Percentiles rank a stretch among this genome's conserved stretches.
Evolutionary conservation across 2,888 invertebrate genomes (phyloP).

Genomic region (Aleiodes leptofemur): DNA sequence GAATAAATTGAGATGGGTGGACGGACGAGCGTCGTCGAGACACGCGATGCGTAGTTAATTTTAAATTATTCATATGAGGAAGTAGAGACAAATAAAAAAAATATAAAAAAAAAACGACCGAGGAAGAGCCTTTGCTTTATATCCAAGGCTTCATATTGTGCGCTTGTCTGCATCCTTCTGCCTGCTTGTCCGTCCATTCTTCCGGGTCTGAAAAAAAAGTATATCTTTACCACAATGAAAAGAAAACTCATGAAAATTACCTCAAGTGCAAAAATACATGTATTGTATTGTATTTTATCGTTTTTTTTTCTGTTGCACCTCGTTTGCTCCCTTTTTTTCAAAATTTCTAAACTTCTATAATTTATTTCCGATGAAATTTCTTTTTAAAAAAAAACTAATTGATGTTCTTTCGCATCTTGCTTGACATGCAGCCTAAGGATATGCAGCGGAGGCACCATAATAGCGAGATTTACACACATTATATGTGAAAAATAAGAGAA

Average conservation of each 20-base stretch:
- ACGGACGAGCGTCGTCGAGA: conserved; percentile 62
- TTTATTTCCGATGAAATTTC: conserved; percentile 33
- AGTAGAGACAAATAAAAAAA: conserved; percentile 13
- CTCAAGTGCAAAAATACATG: conserved; percentile 29
- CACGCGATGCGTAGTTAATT: conserved; percentile 18
- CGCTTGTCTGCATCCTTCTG: conserved; percentile 58
- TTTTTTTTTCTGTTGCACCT: background rate
- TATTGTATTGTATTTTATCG: too few relatives aligned
- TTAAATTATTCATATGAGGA: background rate
- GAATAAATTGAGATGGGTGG: conserved; percentile 58
- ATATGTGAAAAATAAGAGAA: conserved; percentile 34
- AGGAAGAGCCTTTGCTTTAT: conserved; percentile 31
- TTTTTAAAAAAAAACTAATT: conserved; percentile 63
- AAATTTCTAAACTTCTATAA: conserved; percentile 14
- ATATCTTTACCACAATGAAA: too few relatives aligned
- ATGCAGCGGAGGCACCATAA: conserved; percentile 59
- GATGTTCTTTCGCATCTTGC: conserved; percentile 72
- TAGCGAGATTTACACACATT: conserved; percentile 49
- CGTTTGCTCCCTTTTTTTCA: conserved; percentile 22
- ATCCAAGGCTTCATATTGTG: conserved; percentile 55
- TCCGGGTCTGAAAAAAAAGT: conserved; percentile 33
- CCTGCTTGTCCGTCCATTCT: conserved; percentile 64
- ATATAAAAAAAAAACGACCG: conserved; percentile 26
- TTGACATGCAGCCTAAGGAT: conserved; percentile 75
- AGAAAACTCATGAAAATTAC: too few relatives aligned